Percentiles rank a stretch among this genome's conserved stretches.
These are phyloP conservation scores for Petrocephalus sullivani DNA, from an alignment of 2,797 vertebrate species.

Conservation along the genomic window DNA sequence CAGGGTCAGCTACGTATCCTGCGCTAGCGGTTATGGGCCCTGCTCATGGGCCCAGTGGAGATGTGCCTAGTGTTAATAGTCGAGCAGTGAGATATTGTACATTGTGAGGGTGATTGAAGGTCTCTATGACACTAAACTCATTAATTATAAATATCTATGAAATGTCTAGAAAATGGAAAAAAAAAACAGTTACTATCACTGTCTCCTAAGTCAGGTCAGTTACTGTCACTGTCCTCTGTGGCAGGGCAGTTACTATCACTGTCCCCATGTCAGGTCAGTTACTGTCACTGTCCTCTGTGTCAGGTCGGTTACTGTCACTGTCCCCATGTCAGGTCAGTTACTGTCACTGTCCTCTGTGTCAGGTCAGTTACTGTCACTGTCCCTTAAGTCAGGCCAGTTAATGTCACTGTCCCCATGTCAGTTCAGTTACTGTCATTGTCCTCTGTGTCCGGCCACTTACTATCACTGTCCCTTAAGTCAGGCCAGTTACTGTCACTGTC, in stretches of 20 bases:
- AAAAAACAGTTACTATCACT: neutral
- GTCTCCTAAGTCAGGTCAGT: neutral
- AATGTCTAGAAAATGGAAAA: neutral
- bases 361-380: neutral
- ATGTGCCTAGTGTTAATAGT: too few relatives aligned
- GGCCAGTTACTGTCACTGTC: neutral
- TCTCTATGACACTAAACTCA: too few relatives aligned
- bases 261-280: too few relatives aligned
- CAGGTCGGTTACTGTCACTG: neutral
- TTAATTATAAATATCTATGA: too few relatives aligned
- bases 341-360: neutral
- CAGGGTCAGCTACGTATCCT: too few relatives aligned
- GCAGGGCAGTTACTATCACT: too few relatives aligned
- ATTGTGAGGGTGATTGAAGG: too few relatives aligned
- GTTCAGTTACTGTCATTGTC: neutral
- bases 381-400: neutral
- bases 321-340: neutral
- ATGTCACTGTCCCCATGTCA: neutral
- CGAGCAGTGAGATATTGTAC: too few relatives aligned
- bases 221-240: neutral
- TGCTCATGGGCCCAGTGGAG: too few relatives aligned
- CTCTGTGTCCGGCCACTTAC: neutral
- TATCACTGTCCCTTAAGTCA: neutral
- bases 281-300: neutral
- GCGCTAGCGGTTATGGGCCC: too few relatives aligned